Base-by-base conservation (phyloP, 2,113 vertebrate species). In the Sapajus apella region DNA sequence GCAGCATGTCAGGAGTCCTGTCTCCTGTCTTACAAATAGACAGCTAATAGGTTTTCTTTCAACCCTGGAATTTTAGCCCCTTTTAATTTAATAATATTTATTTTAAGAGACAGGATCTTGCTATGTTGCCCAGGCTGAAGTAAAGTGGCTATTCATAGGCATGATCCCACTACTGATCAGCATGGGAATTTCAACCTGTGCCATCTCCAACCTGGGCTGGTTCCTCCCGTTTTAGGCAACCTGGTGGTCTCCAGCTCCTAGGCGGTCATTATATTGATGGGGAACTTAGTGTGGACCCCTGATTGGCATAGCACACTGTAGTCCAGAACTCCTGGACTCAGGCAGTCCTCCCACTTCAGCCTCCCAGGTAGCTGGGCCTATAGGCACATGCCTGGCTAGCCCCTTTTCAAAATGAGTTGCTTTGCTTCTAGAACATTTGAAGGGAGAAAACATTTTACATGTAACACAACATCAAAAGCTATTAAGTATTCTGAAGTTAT, bases 401-500 rank as follows among this genome's bases (percentile, higher is more conserved):
- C 43, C 73, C 76, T 20, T 45, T 50, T 83, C 58, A 66, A 43
- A 87, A 84, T 17, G 37, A 83, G 37, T 88, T 81, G 21, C 72
- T 94, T 88, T 61, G 37, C 75, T 52, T 93, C 16, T 50, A 89
- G 43, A 89, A 61, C n/a, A 55, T 75, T 58, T 58, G 68, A 95
- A 75, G 64, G 20, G 37, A 86, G 6, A 68, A 75, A 37, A 50
- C 58, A 20, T 92, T 86, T 64, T 52, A 23, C 18, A 27, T 40
- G n/a, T 92, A 76, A 87, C n/a, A 35, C 79, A 40, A 66, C 47
- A 73, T 91, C 47, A 89, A 85, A 91, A 72, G 58, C 94, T 86
- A n/a, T 90, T 75, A 70, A 94, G 73, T 87, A 45, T 18, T 61
- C 8, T 2, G 32, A 96, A 52, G 5, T 64, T 56, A 30, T 52